These are phyloP conservation scores for Gymnoscopelus braueri DNA, from an alignment of 2,797 vertebrate species.

Conservation along the genomic window DNA sequence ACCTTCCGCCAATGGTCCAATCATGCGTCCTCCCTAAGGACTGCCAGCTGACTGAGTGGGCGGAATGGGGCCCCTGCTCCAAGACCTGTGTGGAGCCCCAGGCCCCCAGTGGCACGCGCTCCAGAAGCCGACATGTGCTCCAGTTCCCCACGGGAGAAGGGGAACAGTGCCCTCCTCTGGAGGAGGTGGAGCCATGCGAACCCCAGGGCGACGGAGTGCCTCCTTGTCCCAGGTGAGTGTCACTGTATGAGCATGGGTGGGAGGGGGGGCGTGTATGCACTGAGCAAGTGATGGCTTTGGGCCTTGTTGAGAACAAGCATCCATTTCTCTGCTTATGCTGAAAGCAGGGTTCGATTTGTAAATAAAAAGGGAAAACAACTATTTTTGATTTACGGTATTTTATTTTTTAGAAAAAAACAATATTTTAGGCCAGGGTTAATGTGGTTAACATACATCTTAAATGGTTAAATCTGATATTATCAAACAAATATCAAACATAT, in stretches of 20 bases:
- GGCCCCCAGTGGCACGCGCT: conserved; percentile 81
- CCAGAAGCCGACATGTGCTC: conserved; percentile 83
- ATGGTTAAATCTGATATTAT: too few species aligned
- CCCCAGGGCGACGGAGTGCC: conserved; percentile 80
- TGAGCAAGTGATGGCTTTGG: not conserved
- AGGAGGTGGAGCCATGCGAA: conserved; percentile 86
- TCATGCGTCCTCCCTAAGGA: conserved; percentile 91
- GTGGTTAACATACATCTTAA: too few species aligned
- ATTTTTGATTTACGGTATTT: too few species aligned
- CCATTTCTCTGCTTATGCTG: not conserved
- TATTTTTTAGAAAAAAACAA: too few species aligned
- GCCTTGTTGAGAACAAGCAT: not conserved
- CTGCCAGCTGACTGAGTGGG: conserved; percentile 91
- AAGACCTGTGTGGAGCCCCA: conserved; percentile 84
- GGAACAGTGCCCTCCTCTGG: conserved; percentile 83
- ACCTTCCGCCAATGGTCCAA: conserved; percentile 89
- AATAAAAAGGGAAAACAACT: too few species aligned
- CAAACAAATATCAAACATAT: too few species aligned
- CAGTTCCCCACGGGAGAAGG: conserved; percentile 88
- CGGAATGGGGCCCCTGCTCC: conserved; percentile 89
- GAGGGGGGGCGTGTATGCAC: not conserved
- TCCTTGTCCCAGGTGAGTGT: conserved; percentile 90
- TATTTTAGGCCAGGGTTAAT: too few species aligned
- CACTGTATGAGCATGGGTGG: not conserved
- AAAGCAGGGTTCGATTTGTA: not conserved